Base-by-base conservation (phyloP, 2,888 invertebrate genomes). In the Tridacna gigas region DNA sequence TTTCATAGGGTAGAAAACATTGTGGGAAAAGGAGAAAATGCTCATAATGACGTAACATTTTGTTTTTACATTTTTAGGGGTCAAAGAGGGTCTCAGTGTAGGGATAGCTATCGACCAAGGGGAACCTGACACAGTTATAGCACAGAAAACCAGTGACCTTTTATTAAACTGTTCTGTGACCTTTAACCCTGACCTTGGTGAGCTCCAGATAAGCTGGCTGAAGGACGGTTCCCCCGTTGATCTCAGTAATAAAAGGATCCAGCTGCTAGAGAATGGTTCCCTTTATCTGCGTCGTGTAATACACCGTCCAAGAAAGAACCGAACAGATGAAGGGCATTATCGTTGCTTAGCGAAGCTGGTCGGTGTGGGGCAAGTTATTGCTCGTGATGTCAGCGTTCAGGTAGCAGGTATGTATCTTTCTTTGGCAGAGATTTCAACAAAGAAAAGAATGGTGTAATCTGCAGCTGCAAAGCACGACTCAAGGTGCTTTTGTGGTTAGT, bases 161-260 rank as follows among this genome's bases (percentile, higher is more conserved):
- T 56, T 88, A 25, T 74, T 91, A 18, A 91, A 91, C 79, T 91
- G 91, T 79, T 88, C 91, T 11, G 90, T 91, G 60, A 80, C 79
- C 60, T 81, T 83, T 56, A 77, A 77, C 28, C 45, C 74, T 15
- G 77, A 81, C 45, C 80, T 82, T 63, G 89, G 89, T n/a, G 51
- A 74, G 0, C 81, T 86, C 5, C n/a, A 45, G 12, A 74, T 88
- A 37, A 71, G 79, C 13, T 91, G 91, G 91, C 79, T 77, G 47
- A 89, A 89, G 67, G 82, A 91, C 76, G 89, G 86, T 0, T 71
- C 76, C 12, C 74, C 84, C 1, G 51, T 91, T 13, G 81, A 88
- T n/a, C 65, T 88, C 20, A 75, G 79, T 28, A 79, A 78, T 37
- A 84, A 84, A 25, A 79, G 89, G 60, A 82, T 90, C n/a, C 86